These are phyloP conservation scores for Sebastes oblongus DNA, from an alignment of 2,797 vertebrate genomes.

Conservation along the genomic window DNA sequence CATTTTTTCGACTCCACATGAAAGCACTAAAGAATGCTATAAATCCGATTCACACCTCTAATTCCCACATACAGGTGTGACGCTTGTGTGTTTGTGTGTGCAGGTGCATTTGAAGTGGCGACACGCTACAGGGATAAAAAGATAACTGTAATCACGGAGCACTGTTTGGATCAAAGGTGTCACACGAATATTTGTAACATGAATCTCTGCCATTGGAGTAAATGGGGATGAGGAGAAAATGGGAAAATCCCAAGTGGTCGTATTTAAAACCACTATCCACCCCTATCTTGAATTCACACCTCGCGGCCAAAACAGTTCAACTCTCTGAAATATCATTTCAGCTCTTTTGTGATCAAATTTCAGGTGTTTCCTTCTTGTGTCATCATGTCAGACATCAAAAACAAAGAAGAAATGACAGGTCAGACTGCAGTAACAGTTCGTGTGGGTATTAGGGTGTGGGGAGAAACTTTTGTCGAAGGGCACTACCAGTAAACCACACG, in stretches of 20 bases:
- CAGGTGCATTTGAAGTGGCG: slow-evolving; percentile 11
- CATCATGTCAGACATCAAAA: slow-evolving; percentile 37
- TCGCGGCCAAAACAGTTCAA: background rate
- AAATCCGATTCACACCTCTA: slow-evolving; percentile 59
- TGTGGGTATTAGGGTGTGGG: slow-evolving; percentile 65
- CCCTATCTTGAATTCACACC: slow-evolving; percentile 12
- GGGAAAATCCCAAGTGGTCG: slow-evolving; percentile 65
- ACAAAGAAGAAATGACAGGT: slow-evolving; percentile 34
- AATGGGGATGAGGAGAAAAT: slow-evolving; percentile 22
- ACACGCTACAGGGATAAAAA: slow-evolving; percentile 15
- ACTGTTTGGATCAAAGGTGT: slow-evolving; percentile 67
- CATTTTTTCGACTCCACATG: slow-evolving; percentile 15
- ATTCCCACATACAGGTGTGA: slow-evolving; percentile 55
- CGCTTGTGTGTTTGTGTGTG: background rate
- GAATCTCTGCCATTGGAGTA: slow-evolving; percentile 41
- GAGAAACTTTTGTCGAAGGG: slow-evolving; percentile 50
- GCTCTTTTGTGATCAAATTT: slow-evolving; percentile 40
- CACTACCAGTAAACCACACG: slow-evolving; percentile 55
- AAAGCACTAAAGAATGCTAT: slow-evolving; percentile 41
- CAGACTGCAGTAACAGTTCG: background rate
- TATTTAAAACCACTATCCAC: slow-evolving; percentile 1
- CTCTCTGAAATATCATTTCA: slow-evolving; percentile 19
- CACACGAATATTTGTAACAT: slow-evolving; percentile 47
- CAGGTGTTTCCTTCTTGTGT: slow-evolving; percentile 56
- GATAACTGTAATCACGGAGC: slow-evolving; percentile 69